Conservation (phyloP, 2,888 invertebrate species). For the Thelaira solivaga region DNA sequence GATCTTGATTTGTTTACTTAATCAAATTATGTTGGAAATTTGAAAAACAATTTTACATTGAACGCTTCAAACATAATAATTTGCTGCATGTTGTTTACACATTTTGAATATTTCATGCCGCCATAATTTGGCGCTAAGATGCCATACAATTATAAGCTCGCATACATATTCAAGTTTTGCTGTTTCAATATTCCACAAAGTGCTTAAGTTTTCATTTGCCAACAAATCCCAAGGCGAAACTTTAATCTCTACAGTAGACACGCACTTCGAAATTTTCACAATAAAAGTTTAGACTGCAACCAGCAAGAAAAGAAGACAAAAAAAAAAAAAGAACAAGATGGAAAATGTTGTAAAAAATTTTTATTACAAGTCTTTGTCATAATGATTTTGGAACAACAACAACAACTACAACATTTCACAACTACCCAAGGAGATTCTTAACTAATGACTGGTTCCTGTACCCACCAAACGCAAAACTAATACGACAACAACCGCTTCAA, state of each 20-base stretch:
- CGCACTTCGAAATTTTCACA: conserved; percentile 11
- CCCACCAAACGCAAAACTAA: neutral
- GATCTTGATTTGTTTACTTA: neutral
- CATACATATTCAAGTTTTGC: neutral
- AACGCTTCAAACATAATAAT: conserved; percentile 31
- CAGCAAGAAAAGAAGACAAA: neutral
- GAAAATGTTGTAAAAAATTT: conserved; percentile 24
- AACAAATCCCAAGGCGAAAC: neutral
- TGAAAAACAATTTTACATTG: neutral
- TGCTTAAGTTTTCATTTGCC: neutral
- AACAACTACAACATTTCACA: neutral
- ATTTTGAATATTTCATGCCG: conserved; percentile 45
- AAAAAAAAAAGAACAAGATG: no score
- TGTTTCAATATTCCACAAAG: neutral
- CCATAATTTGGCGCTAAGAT: conserved; percentile 56
- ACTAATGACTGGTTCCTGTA: neutral
- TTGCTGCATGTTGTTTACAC: conserved; percentile 46
- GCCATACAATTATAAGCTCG: neutral
- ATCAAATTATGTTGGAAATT: no score
- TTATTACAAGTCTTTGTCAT: conserved; percentile 12
- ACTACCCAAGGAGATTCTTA: conserved; percentile 6
- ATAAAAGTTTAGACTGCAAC: neutral
- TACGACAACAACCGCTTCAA: neutral
- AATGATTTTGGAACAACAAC: neutral
- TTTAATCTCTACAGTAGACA: conserved; percentile 27